These are phyloP conservation scores for Pseudococcus viburni DNA, from an alignment of 2,888 invertebrate species.

Conservation along the genomic window DNA sequence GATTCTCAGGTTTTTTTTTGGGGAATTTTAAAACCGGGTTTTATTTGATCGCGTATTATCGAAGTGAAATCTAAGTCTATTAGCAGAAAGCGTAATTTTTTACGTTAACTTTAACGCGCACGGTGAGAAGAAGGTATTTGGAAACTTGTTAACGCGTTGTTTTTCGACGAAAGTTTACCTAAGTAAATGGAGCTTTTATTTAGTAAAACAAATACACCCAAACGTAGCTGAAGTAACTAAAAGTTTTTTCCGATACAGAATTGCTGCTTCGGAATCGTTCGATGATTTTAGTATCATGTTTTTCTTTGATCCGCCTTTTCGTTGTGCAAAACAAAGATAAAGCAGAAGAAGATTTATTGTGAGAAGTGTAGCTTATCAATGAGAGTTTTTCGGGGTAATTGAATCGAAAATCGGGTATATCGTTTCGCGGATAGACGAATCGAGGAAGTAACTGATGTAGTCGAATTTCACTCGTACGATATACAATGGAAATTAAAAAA, in stretches of 20 bases:
- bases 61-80: slow-evolving; percentile 10
- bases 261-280: slow-evolving; percentile 5
- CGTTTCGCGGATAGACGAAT: too few relatives aligned
- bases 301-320: slow-evolving; percentile 11
- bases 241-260: slow-evolving; percentile 2
- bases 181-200: slow-evolving; percentile 37
- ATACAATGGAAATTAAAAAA: too few relatives aligned
- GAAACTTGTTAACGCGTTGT: slow-evolving; percentile 30
- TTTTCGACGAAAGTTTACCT: slow-evolving; percentile 13
- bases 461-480: too few relatives aligned
- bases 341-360: neutral
- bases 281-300: slow-evolving; percentile 11
- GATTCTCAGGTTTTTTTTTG: neutral
- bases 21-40: neutral
- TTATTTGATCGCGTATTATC: slow-evolving; percentile 24
- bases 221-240: neutral
- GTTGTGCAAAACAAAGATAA: slow-evolving; percentile 8
- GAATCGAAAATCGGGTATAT: too few relatives aligned
- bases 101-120: neutral
- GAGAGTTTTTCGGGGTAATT: too few relatives aligned
- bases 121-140: slow-evolving; percentile 2
- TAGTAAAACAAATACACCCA: slow-evolving; percentile 26
- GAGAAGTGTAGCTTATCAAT: neutral
- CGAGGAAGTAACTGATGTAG: too few relatives aligned
- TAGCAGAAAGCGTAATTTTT: slow-evolving; percentile 1